Evolutionary conservation across 1,140 invertebrate genomes (phyloP).

Genomic region (Lasaia peninsularis): DNA sequence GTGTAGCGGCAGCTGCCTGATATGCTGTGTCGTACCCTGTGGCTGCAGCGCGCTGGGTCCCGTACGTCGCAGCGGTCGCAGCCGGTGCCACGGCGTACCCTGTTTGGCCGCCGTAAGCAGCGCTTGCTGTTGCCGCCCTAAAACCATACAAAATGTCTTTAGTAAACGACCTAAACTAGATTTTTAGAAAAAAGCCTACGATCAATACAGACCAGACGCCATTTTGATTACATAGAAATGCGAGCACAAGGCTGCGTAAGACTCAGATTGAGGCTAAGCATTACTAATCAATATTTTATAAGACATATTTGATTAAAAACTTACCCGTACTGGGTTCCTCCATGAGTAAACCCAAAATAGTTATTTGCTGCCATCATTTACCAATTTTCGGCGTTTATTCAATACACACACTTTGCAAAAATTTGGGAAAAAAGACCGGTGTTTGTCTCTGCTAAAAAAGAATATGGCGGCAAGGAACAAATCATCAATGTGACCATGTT

Average conservation of each 20-base stretch:
- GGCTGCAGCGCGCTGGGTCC: conserved; percentile 84
- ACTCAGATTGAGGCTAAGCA: conserved; percentile 24
- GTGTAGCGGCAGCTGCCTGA: conserved; percentile 85
- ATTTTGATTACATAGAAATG: conserved; percentile 67
- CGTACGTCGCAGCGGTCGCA: conserved; percentile 86
- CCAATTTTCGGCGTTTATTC: conserved; percentile 65
- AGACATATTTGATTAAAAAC: conserved; percentile 48
- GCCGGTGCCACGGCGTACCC: conserved; percentile 90
- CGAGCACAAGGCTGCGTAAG: conserved; percentile 51
- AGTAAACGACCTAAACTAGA: conserved; percentile 25
- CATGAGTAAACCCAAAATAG: conserved; percentile 94
- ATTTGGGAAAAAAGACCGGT: conserved; percentile 61
- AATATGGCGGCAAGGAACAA: conserved; percentile 42
- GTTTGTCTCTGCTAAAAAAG: conserved; percentile 60
- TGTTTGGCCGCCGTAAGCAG: conserved; percentile 87
- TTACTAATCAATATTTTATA: conserved; percentile 28
- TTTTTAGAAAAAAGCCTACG: conserved; percentile 33
- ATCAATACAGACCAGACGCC: conserved; percentile 68
- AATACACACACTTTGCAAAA: conserved; percentile 61
- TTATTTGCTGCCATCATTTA: conserved; percentile 92
- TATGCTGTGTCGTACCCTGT: conserved; percentile 88
- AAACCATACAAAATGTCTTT: conserved; percentile 37
- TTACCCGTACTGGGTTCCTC: conserved; percentile 93
- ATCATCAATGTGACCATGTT: no score
- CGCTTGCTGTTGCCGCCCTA: conserved; percentile 81